Base-by-base conservation (phyloP, 2,113 vertebrate genomes). In the Struthidea cinerea region DNA sequence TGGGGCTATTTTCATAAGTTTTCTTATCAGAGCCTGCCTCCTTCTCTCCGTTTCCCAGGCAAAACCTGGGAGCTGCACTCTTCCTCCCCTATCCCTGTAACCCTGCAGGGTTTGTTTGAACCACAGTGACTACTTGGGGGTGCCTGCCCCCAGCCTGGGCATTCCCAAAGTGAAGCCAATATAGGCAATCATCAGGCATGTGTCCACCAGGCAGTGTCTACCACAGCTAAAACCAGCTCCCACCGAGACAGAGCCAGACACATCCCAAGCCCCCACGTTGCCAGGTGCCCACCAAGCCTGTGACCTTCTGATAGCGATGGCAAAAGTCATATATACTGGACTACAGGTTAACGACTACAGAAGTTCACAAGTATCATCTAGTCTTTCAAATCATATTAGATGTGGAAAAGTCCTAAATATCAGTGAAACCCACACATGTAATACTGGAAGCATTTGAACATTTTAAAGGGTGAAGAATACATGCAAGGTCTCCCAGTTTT, bases 241-340 rank as follows among this genome's bases (percentile, higher is more conserved):
- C 3, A 19, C 11, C 0, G 0, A 73, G 44, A 30, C 39, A 71
- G n/a, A 16, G 14, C 30, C 42, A 68, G 60, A 37, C 11, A 6
- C 0, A 0, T 37, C 10, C 73, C 11, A 33, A 60, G 17, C 13
- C 19, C 26, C 28, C 1, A 9, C 0, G 0, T 11, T 42, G 13
- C 21, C 59, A 50, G 13, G 35, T 69, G 11, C 7, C 17, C 27
- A 30, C n/a, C 27, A 28, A 52, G 16, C 9, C 61, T 68, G 9
- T 57, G 32, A 50, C 16, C 17, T 41, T 44, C 13, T 65, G 18
- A 32, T 57, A 5, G 6, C 0, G 0, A 28, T 11, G 23, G 6
- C 11, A 75, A 70, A 92, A 85, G 1, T 2, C 5, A 6, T 23
- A 61, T 52, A 37, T 85, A 52, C 20, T 69, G 41, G 18, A 14